Evolutionary conservation across 2,888 invertebrate species (phyloP).

Genomic region (Noctua comes): DNA sequence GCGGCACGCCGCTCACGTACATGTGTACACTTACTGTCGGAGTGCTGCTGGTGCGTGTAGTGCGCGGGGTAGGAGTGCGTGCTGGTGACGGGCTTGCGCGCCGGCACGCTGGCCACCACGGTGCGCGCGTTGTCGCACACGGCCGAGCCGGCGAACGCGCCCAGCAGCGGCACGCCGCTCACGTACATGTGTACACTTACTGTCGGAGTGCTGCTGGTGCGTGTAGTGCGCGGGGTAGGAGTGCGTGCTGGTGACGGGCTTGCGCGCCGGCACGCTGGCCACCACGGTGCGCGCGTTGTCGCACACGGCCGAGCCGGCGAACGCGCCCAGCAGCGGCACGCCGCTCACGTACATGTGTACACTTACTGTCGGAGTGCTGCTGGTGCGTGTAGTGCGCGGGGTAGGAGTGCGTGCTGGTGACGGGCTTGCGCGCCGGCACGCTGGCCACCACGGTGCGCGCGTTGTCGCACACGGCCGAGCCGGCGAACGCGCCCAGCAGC

Average conservation of each 20-base stretch:
- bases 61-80: conserved; percentile 60
- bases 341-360: background rate
- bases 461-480: conserved; percentile 94
- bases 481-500: conserved; percentile 86
- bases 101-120: conserved; percentile 77
- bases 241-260: conserved; percentile 68
- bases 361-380: conserved; percentile 63
- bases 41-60: conserved; percentile 60
- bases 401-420: conserved; percentile 32
- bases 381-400: conserved; percentile 62
- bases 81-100: conserved; percentile 77
- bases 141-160: background rate
- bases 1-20: background rate
- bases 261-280: conserved; percentile 87
- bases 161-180: background rate
- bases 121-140: background rate
- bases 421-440: conserved; percentile 86
- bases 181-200: conserved; percentile 1
- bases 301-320: conserved; percentile 1
- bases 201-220: conserved; percentile 65
- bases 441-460: conserved; percentile 92
- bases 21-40: conserved; percentile 49
- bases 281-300: conserved; percentile 93
- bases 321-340: too few relatives aligned
- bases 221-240: conserved; percentile 61